Base-by-base conservation (phyloP, 2,113 vertebrate species). In the Chelonoidis abingdonii region DNA sequence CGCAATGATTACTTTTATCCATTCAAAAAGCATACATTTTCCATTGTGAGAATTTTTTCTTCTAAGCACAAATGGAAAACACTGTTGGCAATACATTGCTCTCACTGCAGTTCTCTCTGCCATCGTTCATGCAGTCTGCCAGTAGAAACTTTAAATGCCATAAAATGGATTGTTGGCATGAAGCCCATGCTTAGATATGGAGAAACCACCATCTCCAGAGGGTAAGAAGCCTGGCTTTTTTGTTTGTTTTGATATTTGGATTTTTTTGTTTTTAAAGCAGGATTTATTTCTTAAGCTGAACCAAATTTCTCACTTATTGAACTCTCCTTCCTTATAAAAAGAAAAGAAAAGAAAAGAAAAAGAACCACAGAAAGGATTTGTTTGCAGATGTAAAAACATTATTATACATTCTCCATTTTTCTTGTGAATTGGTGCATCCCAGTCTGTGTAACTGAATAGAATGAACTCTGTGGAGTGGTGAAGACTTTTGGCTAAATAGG, bases 1-100 rank as follows among this genome's bases (percentile, higher is more conserved):
- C 86, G 83, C 86, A 93, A 94, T 93, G 50, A 22, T 8, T 82
- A 38, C 69, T 91, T n/a, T 27, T 92, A 93, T 81, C 50, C 54
- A 85, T 97, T 96, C 56, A 84, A 89, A 95, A 89, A 41, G 11
- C 90, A 80, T 88, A 65, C 2, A 94, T 97, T 97, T 97, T 96
- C 93, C 86, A 93, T 57, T 91, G 35, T 62, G 16, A 29, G 93
- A 91, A 83, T 53, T 92, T 16, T 13, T 6, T 89, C 88, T 95
- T 94, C 50, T 86, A 93, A 96, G 65, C 38, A 59, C 49, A 90
- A 86, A 87, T 24, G 88, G 84, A 69, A 96, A 83, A 78, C 85
- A 27, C 54, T 82, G 52, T 3, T 76, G 90, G 78, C 72, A 87
- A 52, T 57, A 84, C 53, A 92, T 21, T 54, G 49, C 59, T 29